phyloP scores from a whole-genome alignment of 2,797 vertebrate species.

The Hemibagrus guttatus region DNA sequence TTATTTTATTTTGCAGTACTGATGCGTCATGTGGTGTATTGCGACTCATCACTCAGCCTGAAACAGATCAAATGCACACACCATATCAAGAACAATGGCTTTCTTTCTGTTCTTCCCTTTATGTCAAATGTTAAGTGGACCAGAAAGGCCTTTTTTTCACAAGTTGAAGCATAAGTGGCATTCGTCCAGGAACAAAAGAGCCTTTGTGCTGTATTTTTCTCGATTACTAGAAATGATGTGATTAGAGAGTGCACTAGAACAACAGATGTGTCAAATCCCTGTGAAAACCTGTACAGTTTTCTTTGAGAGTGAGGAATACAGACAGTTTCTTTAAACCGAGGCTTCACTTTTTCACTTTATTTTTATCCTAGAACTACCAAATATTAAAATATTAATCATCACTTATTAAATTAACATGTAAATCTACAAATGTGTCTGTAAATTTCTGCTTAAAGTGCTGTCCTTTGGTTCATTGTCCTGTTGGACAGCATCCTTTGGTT shows the following conservation, averaged over 20 bases:
- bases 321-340: not conserved
- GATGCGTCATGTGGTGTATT: not conserved
- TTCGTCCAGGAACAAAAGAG: not conserved
- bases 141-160: not conserved
- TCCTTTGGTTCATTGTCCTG: not conserved
- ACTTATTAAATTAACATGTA: not conserved
- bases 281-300: not conserved
- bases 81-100: not conserved
- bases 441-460: not conserved
- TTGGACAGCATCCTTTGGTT: not conserved
- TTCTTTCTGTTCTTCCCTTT: not conserved
- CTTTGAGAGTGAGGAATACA: not conserved
- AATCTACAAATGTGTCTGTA: not conserved
- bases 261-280: constrained; percentile 16
- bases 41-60: not conserved
- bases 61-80: constrained; percentile 5
- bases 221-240: not conserved
- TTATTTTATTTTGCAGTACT: not conserved
- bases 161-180: not conserved
- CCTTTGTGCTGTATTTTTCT: constrained; percentile 2
- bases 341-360: not conserved
- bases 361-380: not conserved
- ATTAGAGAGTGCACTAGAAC: not conserved
- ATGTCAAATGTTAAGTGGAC: constrained; percentile 8
- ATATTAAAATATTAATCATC: not conserved